Evolutionary conservation across 1,140 invertebrate species (phyloP).

Genomic region (Ptiloglossa arizonensis): DNA sequence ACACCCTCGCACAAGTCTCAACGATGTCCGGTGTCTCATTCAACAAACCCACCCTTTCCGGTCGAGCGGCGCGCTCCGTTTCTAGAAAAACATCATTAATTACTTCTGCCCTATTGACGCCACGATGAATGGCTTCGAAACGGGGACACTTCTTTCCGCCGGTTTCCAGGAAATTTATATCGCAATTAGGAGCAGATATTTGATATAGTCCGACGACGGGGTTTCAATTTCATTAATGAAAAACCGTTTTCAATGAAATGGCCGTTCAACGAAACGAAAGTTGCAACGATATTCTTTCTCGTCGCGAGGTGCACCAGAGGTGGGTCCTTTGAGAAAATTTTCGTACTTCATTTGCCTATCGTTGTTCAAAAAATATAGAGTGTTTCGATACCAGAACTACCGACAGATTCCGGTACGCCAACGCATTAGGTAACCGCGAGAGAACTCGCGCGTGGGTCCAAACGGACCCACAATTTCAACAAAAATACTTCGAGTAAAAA

Average conservation of each 20-base stretch:
- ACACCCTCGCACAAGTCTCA: neutral
- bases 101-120: conserved; percentile 52
- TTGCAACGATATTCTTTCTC: conserved; percentile 15
- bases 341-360: too few relatives aligned
- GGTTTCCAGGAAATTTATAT: conserved; percentile 15
- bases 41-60: neutral
- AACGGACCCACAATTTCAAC: too few relatives aligned
- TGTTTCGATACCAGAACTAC: too few relatives aligned
- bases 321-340: too few relatives aligned
- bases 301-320: too few relatives aligned
- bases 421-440: too few relatives aligned
- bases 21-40: conserved; percentile 7
- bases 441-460: too few relatives aligned
- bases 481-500: too few relatives aligned
- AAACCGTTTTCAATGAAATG: conserved; percentile 52
- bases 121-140: conserved; percentile 35
- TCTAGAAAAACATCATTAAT: conserved; percentile 48
- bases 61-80: neutral
- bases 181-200: conserved; percentile 53
- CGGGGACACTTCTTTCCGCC: conserved; percentile 32
- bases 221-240: conserved; percentile 53
- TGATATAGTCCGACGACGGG: conserved; percentile 42
- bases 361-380: too few relatives aligned
- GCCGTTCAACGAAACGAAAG: conserved; percentile 1
- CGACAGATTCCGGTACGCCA: too few relatives aligned